Evolutionary conservation across 2,113 vertebrate species (phyloP), one percentile per base, ranked within the genome.

Genomic region (Corvus cornix): DNA sequence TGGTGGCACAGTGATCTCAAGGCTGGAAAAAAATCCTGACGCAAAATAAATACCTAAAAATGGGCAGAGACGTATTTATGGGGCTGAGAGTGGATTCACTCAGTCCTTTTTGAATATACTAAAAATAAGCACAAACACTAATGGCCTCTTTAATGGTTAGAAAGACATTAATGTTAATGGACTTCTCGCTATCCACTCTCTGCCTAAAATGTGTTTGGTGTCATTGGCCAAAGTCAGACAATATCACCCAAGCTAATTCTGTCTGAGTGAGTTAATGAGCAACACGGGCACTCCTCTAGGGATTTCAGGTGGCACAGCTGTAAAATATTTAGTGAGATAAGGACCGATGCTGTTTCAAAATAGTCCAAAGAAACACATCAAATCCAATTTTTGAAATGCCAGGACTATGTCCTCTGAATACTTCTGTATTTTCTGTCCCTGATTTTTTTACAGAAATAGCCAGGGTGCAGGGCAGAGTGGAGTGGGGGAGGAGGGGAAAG

Each of bases 41-140:
- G 5, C 27, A 77, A 95, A 93, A 95, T 59, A 59, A 86, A 55
- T 70, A 13, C 39, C 20, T 83, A 52, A 55, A 88, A 89, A 70
- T 11, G 56, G 66, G 37, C 35, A 80, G 72, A 63, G 46, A 55
- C 16, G 13, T 46, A 39, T 63, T 89, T 76, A 22, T 0, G 5
- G n/a, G 30, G 11, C 41, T 46, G 80, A 44, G 31, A 53, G 39
- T 9, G 46, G 59, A 46, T 80, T 83, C 18, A 21, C 84, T 76
- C 53, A 16, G 46, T 66, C 59, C 35, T 73, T 90, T 91, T 66
- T 23, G 21, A 90, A 66, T 72, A 64, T 17, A 39, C 55, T 80
- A 86, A 95, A 94, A 85, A 93, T 69, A 80, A 83, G 43, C 39
- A 86, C 46, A 88, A 90, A 69, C 35, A 24, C 51, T 83, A 93